Evolutionary conservation across 2,797 vertebrate species (phyloP).

Genomic region (Rhynchotus rufescens): DNA sequence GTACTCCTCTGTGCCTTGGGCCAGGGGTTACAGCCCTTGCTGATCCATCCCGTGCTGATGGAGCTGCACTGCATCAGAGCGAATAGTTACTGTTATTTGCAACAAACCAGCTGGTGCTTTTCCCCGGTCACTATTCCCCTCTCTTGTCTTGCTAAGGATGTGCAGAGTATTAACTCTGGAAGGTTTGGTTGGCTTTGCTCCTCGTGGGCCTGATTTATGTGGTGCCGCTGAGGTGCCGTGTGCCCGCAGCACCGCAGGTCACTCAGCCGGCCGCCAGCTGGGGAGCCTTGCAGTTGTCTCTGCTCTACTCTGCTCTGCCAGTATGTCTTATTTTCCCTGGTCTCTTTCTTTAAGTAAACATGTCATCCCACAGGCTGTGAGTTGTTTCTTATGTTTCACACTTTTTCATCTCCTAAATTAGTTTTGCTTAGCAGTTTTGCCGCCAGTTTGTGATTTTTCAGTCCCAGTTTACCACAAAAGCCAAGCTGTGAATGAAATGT

Average conservation of each 20-base stretch:
- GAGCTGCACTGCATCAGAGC: too few relatives aligned
- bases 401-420: constrained; percentile 31
- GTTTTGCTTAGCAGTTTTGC: constrained; percentile 49
- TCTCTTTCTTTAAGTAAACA: background rate
- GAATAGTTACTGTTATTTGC: background rate
- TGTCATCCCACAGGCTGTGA: constrained; percentile 34
- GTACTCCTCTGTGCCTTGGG: too few relatives aligned
- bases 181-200: background rate
- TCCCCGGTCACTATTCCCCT: background rate
- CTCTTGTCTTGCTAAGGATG: background rate
- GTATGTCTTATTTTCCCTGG: background rate
- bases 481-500: constrained; percentile 21
- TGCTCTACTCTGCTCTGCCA: background rate
- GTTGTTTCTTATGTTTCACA: constrained; percentile 25
- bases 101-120: background rate
- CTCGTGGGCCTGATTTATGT: rapidly evolving
- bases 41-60: background rate
- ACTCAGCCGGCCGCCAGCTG: background rate
- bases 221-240: background rate
- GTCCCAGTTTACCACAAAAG: constrained; percentile 10
- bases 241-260: background rate
- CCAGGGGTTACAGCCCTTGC: background rate
- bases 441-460: constrained; percentile 37
- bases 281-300: background rate
- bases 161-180: background rate